Conservation (phyloP, 1,140 invertebrate genomes). For the Aplysia californica region DNA sequence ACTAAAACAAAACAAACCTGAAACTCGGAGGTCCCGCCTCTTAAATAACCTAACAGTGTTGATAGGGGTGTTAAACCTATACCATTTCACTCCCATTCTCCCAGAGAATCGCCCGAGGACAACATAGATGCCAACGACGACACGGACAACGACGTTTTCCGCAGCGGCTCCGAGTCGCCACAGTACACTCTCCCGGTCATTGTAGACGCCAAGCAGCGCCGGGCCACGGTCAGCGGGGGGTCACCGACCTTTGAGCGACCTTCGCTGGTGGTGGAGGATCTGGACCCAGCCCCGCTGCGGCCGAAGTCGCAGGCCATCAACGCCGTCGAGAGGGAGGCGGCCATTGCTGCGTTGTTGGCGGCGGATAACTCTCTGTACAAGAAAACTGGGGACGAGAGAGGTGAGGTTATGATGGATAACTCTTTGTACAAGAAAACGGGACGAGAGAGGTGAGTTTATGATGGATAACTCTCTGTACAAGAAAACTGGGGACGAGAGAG, state of each 20-base stretch:
- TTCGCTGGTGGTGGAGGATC: conserved; percentile 55
- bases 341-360: conserved; percentile 24
- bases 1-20: too few relatives aligned
- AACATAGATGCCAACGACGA: conserved; percentile 55
- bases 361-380: conserved; percentile 28
- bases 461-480: conserved; percentile 33
- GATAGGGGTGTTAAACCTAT: too few relatives aligned
- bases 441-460: too few relatives aligned
- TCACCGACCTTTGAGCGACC: conserved; percentile 78
- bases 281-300: conserved; percentile 47
- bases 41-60: too few relatives aligned
- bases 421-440: too few relatives aligned
- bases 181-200: conserved; percentile 79
- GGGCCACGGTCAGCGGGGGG: conserved; percentile 89
- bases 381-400: conserved; percentile 2
- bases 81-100: conserved; percentile 10
- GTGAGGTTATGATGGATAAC: too few relatives aligned
- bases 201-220: conserved; percentile 78
- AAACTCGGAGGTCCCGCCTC: too few relatives aligned
- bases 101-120: conserved; percentile 46
- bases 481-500: too few relatives aligned
- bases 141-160: conserved; percentile 63
- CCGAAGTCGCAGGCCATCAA: conserved; percentile 50
- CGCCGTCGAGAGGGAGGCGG: conserved; percentile 31
- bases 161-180: conserved; percentile 60